Base-by-base conservation (phyloP, 2,797 vertebrate species). In the Paguma larvata region DNA sequence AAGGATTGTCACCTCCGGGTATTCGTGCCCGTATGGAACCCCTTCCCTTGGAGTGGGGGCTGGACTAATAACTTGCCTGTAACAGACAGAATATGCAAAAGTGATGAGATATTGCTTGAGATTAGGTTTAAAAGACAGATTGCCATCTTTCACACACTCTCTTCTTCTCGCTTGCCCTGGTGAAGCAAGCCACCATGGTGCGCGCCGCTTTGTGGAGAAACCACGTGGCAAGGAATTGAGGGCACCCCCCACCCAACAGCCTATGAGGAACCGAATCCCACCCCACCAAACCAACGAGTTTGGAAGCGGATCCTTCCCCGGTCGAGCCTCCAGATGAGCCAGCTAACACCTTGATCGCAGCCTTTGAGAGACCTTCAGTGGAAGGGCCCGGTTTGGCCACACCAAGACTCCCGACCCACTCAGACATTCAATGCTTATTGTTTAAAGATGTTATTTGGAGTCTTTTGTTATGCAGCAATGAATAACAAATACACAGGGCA, bases 221-320 rank as follows among this genome's bases (percentile, higher is more conserved):
- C 3, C 21, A 1, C 0, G 2, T 0, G 32, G 32, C 32, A 14
- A 34, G 38, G 25, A 78, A 5, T 2, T 7, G 32, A 56, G 27
- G 62, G 2, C n/a, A 18, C 80, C 44, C 51, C 67, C 53, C 38
- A 44, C 27, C 44, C 30, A 34, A 32, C 4, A 30, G 19, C 41
- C 38, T 16, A 0, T 0, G 5, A 63, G 73, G 9, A 77, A 67
- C 32, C 4, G 41, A 88, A 44, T 56, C 25, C 59, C 19, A 4
- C 15, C 65, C n/a, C 9, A 48, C 30, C 18, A 5, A 25, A 14
- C 15, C 15, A 34, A 25, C 0, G 21, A 80, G 30, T 11, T 5
- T 75, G 21, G 19, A 59, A 48, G 27, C 30, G 8, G 48, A 16
- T 48, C 34, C 23, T 19, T 46, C 75, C 34, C 1, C 9, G 16